Base-by-base conservation (phyloP, 2,888 invertebrate species). In the Dynastes maya region DNA sequence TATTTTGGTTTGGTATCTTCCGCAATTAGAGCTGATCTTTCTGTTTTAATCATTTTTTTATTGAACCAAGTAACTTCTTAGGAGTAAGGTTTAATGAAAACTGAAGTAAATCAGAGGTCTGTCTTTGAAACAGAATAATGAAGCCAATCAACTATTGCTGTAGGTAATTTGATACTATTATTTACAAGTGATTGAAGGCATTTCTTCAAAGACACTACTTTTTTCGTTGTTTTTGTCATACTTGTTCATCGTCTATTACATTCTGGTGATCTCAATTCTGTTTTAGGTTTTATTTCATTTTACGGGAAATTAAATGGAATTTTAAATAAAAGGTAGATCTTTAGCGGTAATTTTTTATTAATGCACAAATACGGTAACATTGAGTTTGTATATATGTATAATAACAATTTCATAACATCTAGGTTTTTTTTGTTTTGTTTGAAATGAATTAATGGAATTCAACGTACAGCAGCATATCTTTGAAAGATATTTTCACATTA, bases 1-100 rank as follows among this genome's bases (percentile, higher is more conserved):
- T 91, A 91, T 1, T 90, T 89, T 2, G 91, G 91, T 81, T 89
- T 89, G 16, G 82, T 78, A 68, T 83, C 82, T 16, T 84, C 83
- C 11, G 84, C 80, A 82, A 92, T 88, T 79, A 92, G 89, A 78
- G 91, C 90, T 1, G 91, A 91, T 63, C 90, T 89, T 88, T 92
- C 92, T 53, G 87, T 86, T 82, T 79, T 72, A 8, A 72, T 72
- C 72, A 72, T 16, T 72, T 22, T 76, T 79, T 63, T 63, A 37
- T 37, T n/a, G n/a, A 72, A 32, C 40, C 16, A 27, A 37, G 45
- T 22, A 32, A n/a, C 53, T 27, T 49, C n/a, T 32, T 55, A 45
- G n/a, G 6, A n/a, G 40, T 16, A 27, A 58, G 40, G 32, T 72
- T 40, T 58, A 37, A 16, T 22, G 13, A 37, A 29, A 76, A 68